A percentile compares a stretch with the other conserved stretches of the same genome.
Conservation (phyloP, 2,113 vertebrate genomes). For the Donacobius atricapilla region DNA sequence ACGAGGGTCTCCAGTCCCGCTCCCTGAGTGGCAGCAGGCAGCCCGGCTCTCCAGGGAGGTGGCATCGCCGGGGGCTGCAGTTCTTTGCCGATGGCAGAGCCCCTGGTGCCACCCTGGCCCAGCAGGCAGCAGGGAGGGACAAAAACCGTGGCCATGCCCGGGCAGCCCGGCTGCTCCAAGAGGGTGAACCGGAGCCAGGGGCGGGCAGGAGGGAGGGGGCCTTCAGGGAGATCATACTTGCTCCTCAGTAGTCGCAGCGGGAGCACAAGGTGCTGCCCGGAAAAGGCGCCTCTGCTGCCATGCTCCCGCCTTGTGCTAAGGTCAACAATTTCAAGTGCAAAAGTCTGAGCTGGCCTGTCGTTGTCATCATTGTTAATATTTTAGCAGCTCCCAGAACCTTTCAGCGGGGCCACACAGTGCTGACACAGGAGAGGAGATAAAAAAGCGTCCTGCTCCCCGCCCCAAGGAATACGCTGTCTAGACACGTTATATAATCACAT, state of each 20-base stretch:
- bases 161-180: neutral
- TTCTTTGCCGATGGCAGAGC: neutral
- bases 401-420: neutral
- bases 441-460: neutral
- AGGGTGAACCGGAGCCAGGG: neutral
- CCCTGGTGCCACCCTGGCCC: neutral
- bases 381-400: slow-evolving; percentile 16
- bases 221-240: neutral
- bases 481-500: neutral
- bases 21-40: accelerated
- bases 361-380: neutral
- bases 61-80: neutral
- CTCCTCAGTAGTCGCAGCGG: neutral
- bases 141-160: too few relatives aligned
- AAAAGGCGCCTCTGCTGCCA: neutral
- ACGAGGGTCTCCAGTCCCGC: neutral
- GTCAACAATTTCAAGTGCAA: neutral
- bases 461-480: slow-evolving; percentile 1
- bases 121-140: neutral
- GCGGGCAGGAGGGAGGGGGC: neutral
- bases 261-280: neutral
- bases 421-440: neutral
- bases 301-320: neutral
- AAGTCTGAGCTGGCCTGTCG: neutral
- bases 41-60: neutral